These are phyloP conservation scores for Zaprionus tsacasi DNA, from an alignment of 1,140 invertebrate genomes.

Conservation along the genomic window DNA sequence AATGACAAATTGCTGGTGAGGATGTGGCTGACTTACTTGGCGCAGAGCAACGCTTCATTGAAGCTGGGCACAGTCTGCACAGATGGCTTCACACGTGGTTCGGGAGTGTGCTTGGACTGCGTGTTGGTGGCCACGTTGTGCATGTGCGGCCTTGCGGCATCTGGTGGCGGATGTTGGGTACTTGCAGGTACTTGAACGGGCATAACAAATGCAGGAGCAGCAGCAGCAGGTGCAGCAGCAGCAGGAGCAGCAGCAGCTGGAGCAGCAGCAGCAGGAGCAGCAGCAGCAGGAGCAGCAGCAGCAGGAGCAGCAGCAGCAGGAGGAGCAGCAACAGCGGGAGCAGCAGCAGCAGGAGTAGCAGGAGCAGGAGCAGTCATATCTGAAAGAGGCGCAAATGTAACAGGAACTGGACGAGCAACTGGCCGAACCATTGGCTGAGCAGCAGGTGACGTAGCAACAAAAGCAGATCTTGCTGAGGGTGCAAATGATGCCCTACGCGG, in stretches of 20 bases:
- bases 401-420: not conserved
- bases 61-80: slow-evolving; percentile 34
- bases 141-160: slow-evolving; percentile 2
- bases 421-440: not conserved
- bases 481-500: not conserved
- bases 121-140: slow-evolving; percentile 46
- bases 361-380: too few relatives aligned
- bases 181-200: not conserved
- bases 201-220: not conserved
- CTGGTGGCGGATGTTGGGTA: not conserved
- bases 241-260: not conserved
- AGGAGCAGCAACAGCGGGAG: not conserved
- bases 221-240: not conserved
- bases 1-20: not conserved
- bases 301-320: not conserved
- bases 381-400: not conserved
- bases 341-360: not conserved
- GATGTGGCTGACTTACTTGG: slow-evolving; percentile 49
- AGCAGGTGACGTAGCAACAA: not conserved
- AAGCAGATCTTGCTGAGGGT: not conserved
- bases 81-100: not conserved
- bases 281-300: not conserved
- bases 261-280: not conserved
- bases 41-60: slow-evolving; percentile 52
- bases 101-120: not conserved